A percentile compares a stretch with the other conserved stretches of the same genome.
phyloP scores from a whole-genome alignment of 2,113 vertebrate genomes.

The Vidua macroura region DNA sequence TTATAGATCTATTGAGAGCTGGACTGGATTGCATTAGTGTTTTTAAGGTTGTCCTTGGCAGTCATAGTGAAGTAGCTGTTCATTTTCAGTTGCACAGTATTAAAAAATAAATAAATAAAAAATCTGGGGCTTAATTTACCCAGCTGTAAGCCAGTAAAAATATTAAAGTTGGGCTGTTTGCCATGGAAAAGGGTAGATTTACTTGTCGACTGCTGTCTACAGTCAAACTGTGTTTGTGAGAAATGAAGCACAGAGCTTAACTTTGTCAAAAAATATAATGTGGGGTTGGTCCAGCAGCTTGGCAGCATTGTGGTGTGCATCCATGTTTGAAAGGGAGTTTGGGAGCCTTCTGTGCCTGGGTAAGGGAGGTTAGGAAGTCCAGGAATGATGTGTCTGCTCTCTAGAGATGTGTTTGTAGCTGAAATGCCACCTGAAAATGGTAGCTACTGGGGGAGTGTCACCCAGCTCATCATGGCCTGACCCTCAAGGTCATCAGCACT shows the following conservation, averaged over 20 bases:
- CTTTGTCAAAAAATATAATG: constrained; percentile 51
- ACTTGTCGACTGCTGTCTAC: constrained; percentile 48
- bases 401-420: background rate
- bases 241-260: constrained; percentile 50
- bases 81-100: constrained; percentile 67
- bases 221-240: constrained; percentile 57
- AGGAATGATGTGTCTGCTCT: background rate
- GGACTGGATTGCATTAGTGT: constrained; percentile 58
- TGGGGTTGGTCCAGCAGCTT: background rate
- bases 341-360: background rate
- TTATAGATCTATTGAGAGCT: constrained; percentile 64
- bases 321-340: background rate
- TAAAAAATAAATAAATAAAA: constrained; percentile 70
- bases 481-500: background rate
- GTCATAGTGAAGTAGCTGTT: constrained; percentile 57
- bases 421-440: background rate
- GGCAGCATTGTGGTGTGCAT: background rate
- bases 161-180: constrained; percentile 66
- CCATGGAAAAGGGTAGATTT: constrained; percentile 59
- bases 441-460: background rate
- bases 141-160: constrained; percentile 69
- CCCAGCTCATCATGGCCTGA: background rate
- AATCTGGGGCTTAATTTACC: constrained; percentile 55
- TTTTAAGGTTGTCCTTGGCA: constrained; percentile 65
- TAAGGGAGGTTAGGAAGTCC: background rate